Evolutionary conservation across 2,113 vertebrate species (phyloP), one percentile per base, ranked within the genome.

Genomic region (Scomber japonicus): DNA sequence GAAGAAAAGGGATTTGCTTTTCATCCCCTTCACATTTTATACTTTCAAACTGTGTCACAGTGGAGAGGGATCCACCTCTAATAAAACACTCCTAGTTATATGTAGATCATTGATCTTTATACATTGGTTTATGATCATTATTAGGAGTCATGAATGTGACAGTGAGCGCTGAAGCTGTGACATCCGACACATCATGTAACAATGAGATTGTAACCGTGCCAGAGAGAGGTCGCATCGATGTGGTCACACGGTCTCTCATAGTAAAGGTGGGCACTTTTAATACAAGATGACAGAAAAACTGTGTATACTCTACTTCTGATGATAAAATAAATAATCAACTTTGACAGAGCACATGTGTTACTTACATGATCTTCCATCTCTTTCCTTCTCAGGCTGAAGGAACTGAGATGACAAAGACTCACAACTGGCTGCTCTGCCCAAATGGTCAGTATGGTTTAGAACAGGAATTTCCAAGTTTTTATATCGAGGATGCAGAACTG

Each of bases 111-210:
- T 27, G 16, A n/a, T 45, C 40, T 49, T 62, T 27, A 21, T 35
- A 27, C 35, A 14, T 1, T 13, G 0, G 14, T 0, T 4, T 15
- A 51, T 40, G 4, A 61, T 5, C 68, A 35, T 27, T 17, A 66
- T 51, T 16, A 97, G 96, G 96, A 21, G 78, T 68, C 8, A 51
- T 96, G 81, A 92, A 96, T 50, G 93, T 97, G 81, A 91, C 94
- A 0, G 93, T 96, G 50, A 93, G 76, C 5, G 96, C 96, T 59
- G 94, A 96, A 79, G 94, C 96, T 7, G 30, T 94, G 50, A 1
- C 63, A 0, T 95, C 96, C 2, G 16, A 88, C 0, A 12, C 71
- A 12, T 54, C 71, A 0, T 97, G 96, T 90, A 84, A 85, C 55
- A 94, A 92, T 65, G 94, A 95, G 75, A 54, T 96, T 0, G 94